Conservation (phyloP, 2,888 invertebrate genomes). For the Escarpia spicata region DNA sequence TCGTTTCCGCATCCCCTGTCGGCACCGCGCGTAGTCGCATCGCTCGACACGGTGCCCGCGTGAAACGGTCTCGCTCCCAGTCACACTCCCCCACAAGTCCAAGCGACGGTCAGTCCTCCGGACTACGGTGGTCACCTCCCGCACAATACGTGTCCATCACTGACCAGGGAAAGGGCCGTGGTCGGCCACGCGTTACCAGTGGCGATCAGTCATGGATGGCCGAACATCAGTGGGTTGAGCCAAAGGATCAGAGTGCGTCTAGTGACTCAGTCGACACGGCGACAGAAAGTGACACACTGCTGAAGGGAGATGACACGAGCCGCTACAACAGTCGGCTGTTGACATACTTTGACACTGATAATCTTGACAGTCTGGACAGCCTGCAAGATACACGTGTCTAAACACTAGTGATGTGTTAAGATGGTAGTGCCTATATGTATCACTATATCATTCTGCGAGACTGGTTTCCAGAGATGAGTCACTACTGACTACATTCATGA, state of each 20-base stretch:
- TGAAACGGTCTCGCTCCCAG: constrained; percentile 43
- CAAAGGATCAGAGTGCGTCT: constrained; percentile 56
- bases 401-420: background rate
- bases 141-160: constrained; percentile 33
- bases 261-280: constrained; percentile 66
- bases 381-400: background rate
- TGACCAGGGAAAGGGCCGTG: background rate
- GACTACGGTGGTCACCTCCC: constrained; percentile 60
- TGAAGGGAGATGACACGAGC: constrained; percentile 57
- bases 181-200: background rate
- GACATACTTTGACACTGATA: constrained; percentile 50
- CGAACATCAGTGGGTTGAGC: constrained; percentile 56
- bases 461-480: background rate
- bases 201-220: background rate
- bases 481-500: background rate
- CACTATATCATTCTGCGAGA: background rate
- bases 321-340: constrained; percentile 39
- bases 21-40: constrained; percentile 58
- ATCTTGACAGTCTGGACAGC: constrained; percentile 27
- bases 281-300: constrained; percentile 69
- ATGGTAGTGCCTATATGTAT: background rate
- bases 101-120: constrained; percentile 27
- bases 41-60: constrained; percentile 58
- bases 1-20: constrained; percentile 49
- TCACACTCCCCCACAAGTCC: constrained; percentile 52